Percentiles rank a stretch among this genome's conserved stretches.
phyloP scores from a whole-genome alignment of 1,140 invertebrate species.

The Bicyclus anynana region DNA sequence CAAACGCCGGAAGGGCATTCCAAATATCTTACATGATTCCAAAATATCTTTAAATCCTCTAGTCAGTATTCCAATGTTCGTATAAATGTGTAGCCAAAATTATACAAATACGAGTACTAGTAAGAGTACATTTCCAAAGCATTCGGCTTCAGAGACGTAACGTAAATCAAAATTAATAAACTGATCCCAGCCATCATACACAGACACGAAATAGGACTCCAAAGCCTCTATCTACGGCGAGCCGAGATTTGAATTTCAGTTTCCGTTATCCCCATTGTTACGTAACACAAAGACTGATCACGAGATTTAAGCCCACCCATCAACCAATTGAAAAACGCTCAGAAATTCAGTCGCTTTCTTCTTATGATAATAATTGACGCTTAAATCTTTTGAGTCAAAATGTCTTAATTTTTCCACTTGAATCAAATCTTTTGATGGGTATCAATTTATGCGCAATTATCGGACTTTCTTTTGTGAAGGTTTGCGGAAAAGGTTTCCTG shows the following conservation, averaged over 20 bases:
- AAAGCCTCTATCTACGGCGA: neutral
- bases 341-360: constrained; percentile 3
- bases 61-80: too few relatives aligned
- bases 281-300: constrained; percentile 14
- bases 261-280: constrained; percentile 15
- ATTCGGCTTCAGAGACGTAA: neutral
- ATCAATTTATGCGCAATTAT: neutral
- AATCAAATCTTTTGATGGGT: neutral
- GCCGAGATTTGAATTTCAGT: constrained; percentile 12
- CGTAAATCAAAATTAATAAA: constrained; percentile 8
- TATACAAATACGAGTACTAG: too few relatives aligned
- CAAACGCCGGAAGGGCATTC: too few relatives aligned
- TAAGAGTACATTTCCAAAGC: neutral
- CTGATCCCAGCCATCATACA: neutral
- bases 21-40: too few relatives aligned
- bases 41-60: too few relatives aligned
- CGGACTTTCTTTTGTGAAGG: neutral
- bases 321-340: constrained; percentile 4
- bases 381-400: neutral
- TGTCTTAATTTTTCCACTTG: neutral
- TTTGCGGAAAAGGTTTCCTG: neutral
- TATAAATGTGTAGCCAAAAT: neutral
- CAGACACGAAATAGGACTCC: neutral
- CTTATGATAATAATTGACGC: neutral
- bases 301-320: neutral